These are phyloP conservation scores for Oceanodroma leucorhoa DNA, from an alignment of 2,797 vertebrate species.

Conservation along the genomic window DNA sequence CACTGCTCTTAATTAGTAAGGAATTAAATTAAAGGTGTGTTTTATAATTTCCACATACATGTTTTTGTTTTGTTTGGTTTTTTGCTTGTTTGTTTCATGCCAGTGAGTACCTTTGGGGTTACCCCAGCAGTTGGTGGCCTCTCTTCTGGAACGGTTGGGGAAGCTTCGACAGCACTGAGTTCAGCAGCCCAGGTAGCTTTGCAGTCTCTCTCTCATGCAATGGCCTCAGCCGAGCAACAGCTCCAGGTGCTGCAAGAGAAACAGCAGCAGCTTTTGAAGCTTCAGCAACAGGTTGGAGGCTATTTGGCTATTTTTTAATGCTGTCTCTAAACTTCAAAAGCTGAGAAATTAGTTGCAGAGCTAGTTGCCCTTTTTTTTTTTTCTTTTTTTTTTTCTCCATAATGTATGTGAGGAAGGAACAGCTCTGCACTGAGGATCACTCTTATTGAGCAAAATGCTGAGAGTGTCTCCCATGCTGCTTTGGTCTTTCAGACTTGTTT, in stretches of 20 bases:
- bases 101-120: conserved; percentile 98
- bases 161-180: conserved; percentile 96
- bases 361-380: not conserved
- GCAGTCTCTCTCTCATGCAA: conserved; percentile 99
- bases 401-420: conserved; percentile 23
- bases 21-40: not conserved
- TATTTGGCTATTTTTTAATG: conserved; percentile 79
- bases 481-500: not conserved
- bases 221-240: conserved; percentile 99
- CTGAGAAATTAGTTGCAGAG: conserved; percentile 69
- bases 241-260: conserved; percentile 99
- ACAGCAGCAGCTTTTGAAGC: conserved; percentile 98
- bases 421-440: not conserved
- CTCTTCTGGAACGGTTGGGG: conserved; percentile 91
- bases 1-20: not conserved
- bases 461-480: not conserved
- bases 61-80: conserved; percentile 47
- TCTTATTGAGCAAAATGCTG: not conserved
- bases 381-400: not conserved
- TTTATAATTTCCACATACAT: conserved; percentile 60
- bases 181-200: conserved; percentile 98
- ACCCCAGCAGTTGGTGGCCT: conserved; percentile 92
- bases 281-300: conserved; percentile 97
- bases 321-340: conserved; percentile 79
- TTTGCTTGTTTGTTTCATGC: conserved; percentile 69